Evolutionary conservation across 2,113 vertebrate species (phyloP), one percentile per base, ranked within the genome.

Genomic region (Montifringilla adamsi): DNA sequence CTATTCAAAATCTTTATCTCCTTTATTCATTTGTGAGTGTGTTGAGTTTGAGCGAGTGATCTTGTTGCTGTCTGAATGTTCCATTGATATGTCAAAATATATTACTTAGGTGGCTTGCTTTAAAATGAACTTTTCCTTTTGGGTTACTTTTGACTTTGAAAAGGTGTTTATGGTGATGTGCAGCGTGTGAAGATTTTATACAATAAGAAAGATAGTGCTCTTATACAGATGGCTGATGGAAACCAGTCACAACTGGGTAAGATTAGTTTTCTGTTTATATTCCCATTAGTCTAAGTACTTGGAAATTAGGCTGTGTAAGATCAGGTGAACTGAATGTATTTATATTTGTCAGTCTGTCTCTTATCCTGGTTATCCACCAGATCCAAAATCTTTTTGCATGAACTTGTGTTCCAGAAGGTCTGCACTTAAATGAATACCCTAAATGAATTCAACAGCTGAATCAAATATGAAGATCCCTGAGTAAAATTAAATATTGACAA

Each of bases 191-290:
- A 99, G 98, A 99, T 99, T 95, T 98, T 99, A 56, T 99, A 99
- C 98, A 99, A 99, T 98, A 99, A 99, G 98, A 99, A 99, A 97
- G 99, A 99, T 98, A 99, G 99, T 97, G 99, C 99, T 93, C 98
- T 99, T 87, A 99, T 99, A 97, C 99, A 99, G 98, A 99, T 99
- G 99, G 99, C 99, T 33, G 99, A 99, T 90, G 98, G 98, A 92
- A 99, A 99, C 98, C 99, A 99, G 91, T 99, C 99, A 50, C 99
- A 99, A 87, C 98, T 99, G 56, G 99, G 99, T 99, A 98, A 99
- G 99, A 97, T 68, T 72, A 80, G 73, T 64, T 78, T 89, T 39
- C 64, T 95, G 47, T 87, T 92, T 84, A 13, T 84, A 37, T 90
- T 89, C 43, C 46, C 10, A 4, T 56, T 94, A 67, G n/a, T 56